These are phyloP conservation scores for Acomys russatus DNA, from an alignment of 2,797 vertebrate species.

Conservation along the genomic window DNA sequence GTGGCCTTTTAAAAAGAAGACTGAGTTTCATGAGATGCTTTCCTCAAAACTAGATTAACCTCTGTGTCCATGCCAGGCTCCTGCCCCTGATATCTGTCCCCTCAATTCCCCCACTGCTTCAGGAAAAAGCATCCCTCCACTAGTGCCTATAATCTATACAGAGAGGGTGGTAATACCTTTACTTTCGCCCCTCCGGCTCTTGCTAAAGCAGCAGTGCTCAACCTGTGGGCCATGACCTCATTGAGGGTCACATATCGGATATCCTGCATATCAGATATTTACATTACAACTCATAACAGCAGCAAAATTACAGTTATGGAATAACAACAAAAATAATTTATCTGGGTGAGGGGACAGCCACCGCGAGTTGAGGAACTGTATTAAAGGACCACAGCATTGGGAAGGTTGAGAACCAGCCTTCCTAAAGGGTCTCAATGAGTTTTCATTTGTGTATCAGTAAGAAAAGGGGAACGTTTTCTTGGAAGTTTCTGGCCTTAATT, in stretches of 20 bases:
- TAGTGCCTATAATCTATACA: background rate
- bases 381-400: background rate
- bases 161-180: background rate
- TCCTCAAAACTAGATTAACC: background rate
- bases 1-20: background rate
- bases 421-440: background rate
- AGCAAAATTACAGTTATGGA: background rate
- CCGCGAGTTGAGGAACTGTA: background rate
- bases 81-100: fast-evolving
- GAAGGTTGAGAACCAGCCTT: background rate
- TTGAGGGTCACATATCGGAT: background rate
- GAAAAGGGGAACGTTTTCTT: slow-evolving; percentile 73
- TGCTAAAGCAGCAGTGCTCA: background rate
- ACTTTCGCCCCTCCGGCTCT: background rate
- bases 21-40: background rate
- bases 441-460: slow-evolving; percentile 65
- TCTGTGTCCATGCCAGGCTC: background rate
- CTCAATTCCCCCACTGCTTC: background rate
- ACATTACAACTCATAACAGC: background rate
- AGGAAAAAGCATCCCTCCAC: background rate
- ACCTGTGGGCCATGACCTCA: background rate
- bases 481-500: slow-evolving; percentile 75
- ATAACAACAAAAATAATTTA: background rate
- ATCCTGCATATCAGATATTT: background rate
- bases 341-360: background rate